phyloP scores from a whole-genome alignment of 2,888 invertebrate species.

The Amphipoea lucens region DNA sequence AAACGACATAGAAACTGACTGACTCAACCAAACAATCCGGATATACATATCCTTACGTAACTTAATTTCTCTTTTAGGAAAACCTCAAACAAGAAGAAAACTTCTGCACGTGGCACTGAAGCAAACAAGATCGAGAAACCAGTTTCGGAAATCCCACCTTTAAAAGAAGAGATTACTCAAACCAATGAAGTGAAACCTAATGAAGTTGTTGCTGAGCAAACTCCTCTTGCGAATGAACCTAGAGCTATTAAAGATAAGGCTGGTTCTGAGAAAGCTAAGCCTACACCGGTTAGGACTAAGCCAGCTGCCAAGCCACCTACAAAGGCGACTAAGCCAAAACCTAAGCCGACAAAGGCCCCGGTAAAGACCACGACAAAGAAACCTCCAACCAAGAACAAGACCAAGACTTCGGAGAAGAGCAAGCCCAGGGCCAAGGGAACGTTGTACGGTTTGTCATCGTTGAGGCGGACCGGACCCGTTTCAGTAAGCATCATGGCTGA shows the following conservation, averaged over 20 bases:
- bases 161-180: conserved; percentile 73
- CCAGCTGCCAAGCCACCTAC: conserved; percentile 72
- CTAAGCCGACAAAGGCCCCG: conserved; percentile 72
- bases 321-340: conserved; percentile 73
- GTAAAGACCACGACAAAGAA: conserved; percentile 79
- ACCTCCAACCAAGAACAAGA: conserved; percentile 84
- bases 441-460: conserved; percentile 94
- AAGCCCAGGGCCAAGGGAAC: conserved; percentile 94
- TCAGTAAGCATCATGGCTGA: conserved; percentile 94
- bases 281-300: conserved; percentile 70
- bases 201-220: conserved; percentile 64
- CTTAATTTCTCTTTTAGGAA: conserved; percentile 76
- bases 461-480: conserved; percentile 95
- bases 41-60: conserved; percentile 52
- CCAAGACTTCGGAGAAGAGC: conserved; percentile 85
- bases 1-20: conserved; percentile 25
- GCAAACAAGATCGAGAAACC: conserved; percentile 72
- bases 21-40: conserved; percentile 28
- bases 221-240: conserved; percentile 70
- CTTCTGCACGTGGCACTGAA: conserved; percentile 78
- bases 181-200: conserved; percentile 70
- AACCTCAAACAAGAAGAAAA: conserved; percentile 84
- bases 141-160: conserved; percentile 72
- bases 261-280: conserved; percentile 80
- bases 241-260: conserved; percentile 81